Evolutionary conservation across 2,797 vertebrate genomes (phyloP), one percentile per base, ranked within the genome.

Genomic region (Notamacropus eugenii): DNA sequence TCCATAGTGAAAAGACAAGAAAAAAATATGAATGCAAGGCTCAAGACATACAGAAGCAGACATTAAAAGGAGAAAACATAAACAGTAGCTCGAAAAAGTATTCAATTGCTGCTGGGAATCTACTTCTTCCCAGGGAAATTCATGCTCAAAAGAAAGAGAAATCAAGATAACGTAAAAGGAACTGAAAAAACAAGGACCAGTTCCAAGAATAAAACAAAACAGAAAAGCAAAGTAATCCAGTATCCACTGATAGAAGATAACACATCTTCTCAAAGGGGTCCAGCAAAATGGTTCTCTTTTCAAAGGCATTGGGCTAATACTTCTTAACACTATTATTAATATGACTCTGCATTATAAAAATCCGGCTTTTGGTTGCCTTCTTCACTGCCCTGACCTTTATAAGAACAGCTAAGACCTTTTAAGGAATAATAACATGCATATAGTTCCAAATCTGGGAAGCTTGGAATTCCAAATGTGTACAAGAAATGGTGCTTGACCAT

Each of bases 381-480:
- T n/a, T 93, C 91, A 87, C 12, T 28, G 28, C 54, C 31, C 16
- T 55, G 90, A 11, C 93, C 91, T 90, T 58, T 28, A 54, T n/a
- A 95, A 94, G 29, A 62, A 91, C 29, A 67, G 87, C 29, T 28
- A 58, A 1, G 29, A 0, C 11, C 50, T 82, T 94, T 94, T 94
- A 46, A 94, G 90, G 46, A 52, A 50, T 54, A 31, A 31, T 40
- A 87, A 55, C 59, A 55, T 2, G 13, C 40, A 90, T 94, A 92
- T 87, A 87, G 14, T 87, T 87, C 40, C 40, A 54, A 52, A 92
- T 57, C 94, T 67, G 94, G 19, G 29, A 95, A 92, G 59, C 46
- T 2, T 22, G 46, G 29, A 92, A 82, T 82, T 91, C 56, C 54
- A 46, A 91, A 87, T 27, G 22, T 27, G 22, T 87, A 46, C 5